Evolutionary conservation across 2,113 vertebrate genomes (phyloP).

Genomic region (Herpetotheres cachinnans): DNA sequence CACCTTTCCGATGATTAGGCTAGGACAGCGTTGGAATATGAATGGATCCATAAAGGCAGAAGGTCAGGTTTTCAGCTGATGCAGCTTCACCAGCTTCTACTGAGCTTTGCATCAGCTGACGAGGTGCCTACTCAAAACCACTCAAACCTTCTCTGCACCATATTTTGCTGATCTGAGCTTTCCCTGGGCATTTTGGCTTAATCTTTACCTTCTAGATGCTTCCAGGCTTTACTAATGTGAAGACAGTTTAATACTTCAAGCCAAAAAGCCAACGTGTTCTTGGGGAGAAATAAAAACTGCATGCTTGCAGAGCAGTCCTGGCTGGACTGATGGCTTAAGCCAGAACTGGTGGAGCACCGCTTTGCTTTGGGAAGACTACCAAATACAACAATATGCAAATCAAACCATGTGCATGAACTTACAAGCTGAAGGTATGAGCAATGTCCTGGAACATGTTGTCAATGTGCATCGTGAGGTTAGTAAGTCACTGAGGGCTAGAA

Average conservation of each 20-base stretch:
- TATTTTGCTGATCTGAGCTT: slow-evolving; percentile 44
- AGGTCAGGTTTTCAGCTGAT: neutral
- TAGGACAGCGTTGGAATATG: neutral
- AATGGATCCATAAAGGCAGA: neutral
- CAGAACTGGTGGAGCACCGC: neutral
- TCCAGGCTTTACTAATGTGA: neutral
- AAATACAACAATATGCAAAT: slow-evolving; percentile 59
- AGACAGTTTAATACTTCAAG: neutral
- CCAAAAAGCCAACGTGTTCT: neutral
- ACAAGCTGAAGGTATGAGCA: slow-evolving; percentile 54
- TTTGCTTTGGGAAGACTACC: slow-evolving; percentile 44
- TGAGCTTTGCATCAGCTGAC: neutral
- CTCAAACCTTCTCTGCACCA: neutral
- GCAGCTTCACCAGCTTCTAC: neutral
- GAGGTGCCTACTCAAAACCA: neutral
- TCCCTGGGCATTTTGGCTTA: slow-evolving; percentile 22
- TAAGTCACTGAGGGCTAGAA: slow-evolving; percentile 19
- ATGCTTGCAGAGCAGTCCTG: neutral
- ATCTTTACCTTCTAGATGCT: neutral
- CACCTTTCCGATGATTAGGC: neutral
- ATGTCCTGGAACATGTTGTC: slow-evolving; percentile 37
- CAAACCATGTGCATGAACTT: slow-evolving; percentile 20
- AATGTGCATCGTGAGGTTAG: neutral
- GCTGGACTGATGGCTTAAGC: slow-evolving; percentile 16
- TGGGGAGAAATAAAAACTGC: neutral